Evolutionary conservation across 2,797 vertebrate genomes (phyloP).

Genomic region (Catamblyrhynchus diadema): DNA sequence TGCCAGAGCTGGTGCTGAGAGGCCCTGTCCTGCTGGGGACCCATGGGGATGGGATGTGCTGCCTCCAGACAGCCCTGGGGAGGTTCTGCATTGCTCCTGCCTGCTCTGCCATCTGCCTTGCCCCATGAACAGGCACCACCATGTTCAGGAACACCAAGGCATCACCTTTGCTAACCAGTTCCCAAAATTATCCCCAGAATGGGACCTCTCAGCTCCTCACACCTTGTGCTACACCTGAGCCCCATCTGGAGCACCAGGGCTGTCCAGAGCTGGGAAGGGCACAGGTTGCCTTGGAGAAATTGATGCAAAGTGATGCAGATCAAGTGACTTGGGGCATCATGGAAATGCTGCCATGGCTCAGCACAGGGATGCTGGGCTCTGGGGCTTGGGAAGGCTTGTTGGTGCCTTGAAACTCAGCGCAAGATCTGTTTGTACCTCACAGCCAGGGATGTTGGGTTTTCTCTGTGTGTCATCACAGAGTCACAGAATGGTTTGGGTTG

Average conservation of each 20-base stretch:
- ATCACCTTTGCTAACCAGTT: background rate
- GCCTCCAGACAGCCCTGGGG: background rate
- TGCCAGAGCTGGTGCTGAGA: background rate
- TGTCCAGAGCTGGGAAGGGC: rapidly evolving
- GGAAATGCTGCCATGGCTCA: background rate
- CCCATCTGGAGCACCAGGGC: rapidly evolving
- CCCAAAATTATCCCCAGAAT: background rate
- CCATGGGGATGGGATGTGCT: background rate
- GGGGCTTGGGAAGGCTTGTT: background rate
- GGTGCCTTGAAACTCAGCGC: background rate
- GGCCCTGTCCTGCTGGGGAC: rapidly evolving
- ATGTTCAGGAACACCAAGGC: background rate
- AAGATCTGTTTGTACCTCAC: background rate
- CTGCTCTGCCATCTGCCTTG: background rate
- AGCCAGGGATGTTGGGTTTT: background rate
- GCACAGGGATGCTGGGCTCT: background rate
- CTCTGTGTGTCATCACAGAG: background rate
- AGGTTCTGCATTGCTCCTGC: background rate
- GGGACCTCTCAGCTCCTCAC: background rate
- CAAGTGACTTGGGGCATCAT: background rate
- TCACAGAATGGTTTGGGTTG: background rate
- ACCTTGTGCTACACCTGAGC: background rate
- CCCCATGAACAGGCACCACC: background rate
- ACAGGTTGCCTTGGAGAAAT: background rate
- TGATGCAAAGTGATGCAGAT: background rate